phyloP scores from a whole-genome alignment of 2,113 vertebrate species.

The Grallaria varia region DNA sequence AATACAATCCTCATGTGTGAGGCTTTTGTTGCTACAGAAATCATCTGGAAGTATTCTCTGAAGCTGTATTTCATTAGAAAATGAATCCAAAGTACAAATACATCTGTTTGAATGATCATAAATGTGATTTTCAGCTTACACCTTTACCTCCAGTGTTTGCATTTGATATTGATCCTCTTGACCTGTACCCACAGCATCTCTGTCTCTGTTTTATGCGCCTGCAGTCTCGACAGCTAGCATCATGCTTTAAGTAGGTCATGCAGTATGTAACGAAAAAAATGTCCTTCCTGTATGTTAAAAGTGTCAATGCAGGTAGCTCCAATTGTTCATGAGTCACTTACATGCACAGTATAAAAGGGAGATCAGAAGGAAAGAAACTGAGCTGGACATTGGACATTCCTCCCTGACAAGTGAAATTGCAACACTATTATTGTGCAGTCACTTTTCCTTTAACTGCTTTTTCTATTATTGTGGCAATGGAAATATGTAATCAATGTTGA shows the following conservation, averaged over 20 bases:
- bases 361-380: background rate
- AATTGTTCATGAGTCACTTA: background rate
- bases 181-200: background rate
- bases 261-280: background rate
- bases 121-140: background rate
- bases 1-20: background rate
- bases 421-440: background rate
- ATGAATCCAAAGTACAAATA: background rate
- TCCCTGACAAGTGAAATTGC: background rate
- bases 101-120: background rate
- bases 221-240: background rate
- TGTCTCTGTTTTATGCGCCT: background rate
- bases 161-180: background rate
- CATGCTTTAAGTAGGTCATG: rapidly evolving
- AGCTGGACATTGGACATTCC: background rate
- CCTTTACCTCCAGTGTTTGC: background rate
- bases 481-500: background rate
- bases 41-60: background rate
- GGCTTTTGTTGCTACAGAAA: background rate
- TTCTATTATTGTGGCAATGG: background rate
- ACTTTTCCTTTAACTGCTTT: background rate
- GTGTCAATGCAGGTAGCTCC: background rate
- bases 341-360: background rate
- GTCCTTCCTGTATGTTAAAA: background rate
- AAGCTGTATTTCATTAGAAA: background rate